Evolutionary conservation across 2,797 vertebrate genomes (phyloP).

Genomic region (Sciurus carolinensis): DNA sequence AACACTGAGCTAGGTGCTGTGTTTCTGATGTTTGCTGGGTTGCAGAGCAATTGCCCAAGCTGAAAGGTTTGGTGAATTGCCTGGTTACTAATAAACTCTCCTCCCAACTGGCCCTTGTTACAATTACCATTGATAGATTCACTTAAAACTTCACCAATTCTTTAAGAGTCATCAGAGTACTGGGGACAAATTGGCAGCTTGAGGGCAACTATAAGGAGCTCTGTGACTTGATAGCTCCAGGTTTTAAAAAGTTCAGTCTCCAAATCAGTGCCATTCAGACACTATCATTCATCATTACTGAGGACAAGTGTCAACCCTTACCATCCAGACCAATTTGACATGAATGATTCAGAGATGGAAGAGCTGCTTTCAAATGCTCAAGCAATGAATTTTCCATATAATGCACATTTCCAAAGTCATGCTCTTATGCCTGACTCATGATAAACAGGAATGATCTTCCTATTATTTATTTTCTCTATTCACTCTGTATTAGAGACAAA

Average conservation of each 20-base stretch:
- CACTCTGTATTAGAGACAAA: background rate
- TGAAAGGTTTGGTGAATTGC: background rate
- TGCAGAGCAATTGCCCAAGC: background rate
- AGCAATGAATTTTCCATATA: constrained; percentile 34
- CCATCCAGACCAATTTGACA: background rate
- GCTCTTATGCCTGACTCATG: background rate
- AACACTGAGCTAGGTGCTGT: background rate
- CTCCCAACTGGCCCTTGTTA: background rate
- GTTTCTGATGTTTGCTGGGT: background rate
- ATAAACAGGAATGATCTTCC: background rate
- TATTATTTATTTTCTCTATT: constrained; percentile 41
- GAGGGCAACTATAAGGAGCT: background rate
- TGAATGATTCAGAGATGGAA: constrained; percentile 2
- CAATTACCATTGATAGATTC: background rate
- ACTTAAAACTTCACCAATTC: background rate
- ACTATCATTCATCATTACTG: background rate
- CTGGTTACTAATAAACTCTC: background rate
- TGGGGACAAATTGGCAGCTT: background rate
- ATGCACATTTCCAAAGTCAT: background rate
- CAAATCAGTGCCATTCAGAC: background rate
- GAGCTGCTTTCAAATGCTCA: background rate
- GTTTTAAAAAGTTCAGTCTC: constrained; percentile 32
- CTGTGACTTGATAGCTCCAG: background rate
- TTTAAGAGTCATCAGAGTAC: constrained; percentile 31
- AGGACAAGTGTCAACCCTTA: background rate